phyloP scores from a whole-genome alignment of 2,888 invertebrate genomes.

The Dexiosoma caninum region DNA sequence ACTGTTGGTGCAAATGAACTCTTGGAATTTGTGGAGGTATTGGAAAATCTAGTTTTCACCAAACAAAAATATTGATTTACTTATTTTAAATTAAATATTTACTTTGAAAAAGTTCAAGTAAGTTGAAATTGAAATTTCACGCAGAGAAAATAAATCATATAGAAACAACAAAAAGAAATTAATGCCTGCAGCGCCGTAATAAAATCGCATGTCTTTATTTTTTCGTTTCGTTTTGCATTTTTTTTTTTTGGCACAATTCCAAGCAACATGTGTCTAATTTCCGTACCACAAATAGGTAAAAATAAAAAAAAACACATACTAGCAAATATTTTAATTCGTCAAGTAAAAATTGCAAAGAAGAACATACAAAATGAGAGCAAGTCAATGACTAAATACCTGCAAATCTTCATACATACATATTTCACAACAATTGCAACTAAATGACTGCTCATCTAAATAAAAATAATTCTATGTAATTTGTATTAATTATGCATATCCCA shows the following conservation, averaged over 20 bases:
- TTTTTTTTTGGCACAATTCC: conserved; percentile 11
- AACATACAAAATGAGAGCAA: neutral
- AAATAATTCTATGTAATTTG: conserved; percentile 20
- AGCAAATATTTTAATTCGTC: neutral
- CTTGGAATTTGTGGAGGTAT: neutral
- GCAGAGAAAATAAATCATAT: neutral
- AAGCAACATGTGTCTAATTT: conserved; percentile 49
- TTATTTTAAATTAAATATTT: neutral
- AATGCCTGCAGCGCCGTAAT: neutral
- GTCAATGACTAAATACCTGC: neutral
- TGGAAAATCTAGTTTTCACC: neutral
- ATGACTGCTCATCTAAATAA: no score
- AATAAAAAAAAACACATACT: neutral
- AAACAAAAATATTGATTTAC: neutral
- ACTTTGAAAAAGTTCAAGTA: no score
- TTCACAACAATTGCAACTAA: neutral
- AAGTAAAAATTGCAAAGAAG: neutral
- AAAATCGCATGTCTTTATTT: neutral
- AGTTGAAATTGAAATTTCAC: neutral
- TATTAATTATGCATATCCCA: neutral
- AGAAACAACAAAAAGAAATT: neutral
- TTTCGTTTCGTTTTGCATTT: no score
- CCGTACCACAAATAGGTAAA: neutral
- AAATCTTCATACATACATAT: no score
- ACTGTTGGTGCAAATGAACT: neutral